Evolutionary conservation across 1,140 invertebrate genomes (phyloP).

Genomic region (Harlomillsia oculata): DNA sequence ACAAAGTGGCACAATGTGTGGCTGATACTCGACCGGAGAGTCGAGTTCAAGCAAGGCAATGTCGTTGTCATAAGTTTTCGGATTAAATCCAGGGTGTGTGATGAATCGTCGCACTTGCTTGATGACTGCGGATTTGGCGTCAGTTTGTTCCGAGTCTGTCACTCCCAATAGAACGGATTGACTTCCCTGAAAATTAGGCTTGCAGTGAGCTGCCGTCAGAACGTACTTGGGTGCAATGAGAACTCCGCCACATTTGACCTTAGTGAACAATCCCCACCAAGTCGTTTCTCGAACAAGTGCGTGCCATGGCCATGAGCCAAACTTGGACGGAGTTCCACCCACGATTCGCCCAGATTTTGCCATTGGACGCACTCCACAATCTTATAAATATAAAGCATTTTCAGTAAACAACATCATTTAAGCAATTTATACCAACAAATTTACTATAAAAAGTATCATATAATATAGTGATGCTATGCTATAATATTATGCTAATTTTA

Average conservation of each 20-base stretch:
- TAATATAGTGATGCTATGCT: not conserved
- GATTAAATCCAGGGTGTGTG: constrained; percentile 76
- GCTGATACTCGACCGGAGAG: constrained; percentile 65
- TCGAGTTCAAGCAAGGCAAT: constrained; percentile 72
- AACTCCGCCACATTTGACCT: constrained; percentile 90
- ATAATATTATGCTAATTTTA: not conserved
- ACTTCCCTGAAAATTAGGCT: constrained; percentile 80
- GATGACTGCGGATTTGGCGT: constrained; percentile 60
- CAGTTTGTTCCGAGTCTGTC: constrained; percentile 57
- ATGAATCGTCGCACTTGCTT: constrained; percentile 78
- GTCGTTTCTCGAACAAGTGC: constrained; percentile 79
- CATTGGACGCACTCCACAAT: constrained; percentile 79
- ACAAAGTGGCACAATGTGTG: constrained; percentile 85
- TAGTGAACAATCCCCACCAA: constrained; percentile 87
- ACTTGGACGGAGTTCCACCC: constrained; percentile 71
- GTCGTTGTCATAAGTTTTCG: constrained; percentile 82
- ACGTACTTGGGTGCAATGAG: constrained; percentile 40
- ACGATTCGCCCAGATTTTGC: constrained; percentile 65
- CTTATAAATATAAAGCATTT: constrained; percentile 44
- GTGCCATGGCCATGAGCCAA: constrained; percentile 89
- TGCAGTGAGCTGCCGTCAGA: constrained; percentile 71
- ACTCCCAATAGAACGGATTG: constrained; percentile 81
- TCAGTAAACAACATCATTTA: not conserved
- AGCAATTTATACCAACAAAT: not conserved
- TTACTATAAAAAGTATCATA: not conserved